These are phyloP conservation scores for Pheucticus melanocephalus DNA, from an alignment of 2,113 vertebrate genomes.

Conservation along the genomic window DNA sequence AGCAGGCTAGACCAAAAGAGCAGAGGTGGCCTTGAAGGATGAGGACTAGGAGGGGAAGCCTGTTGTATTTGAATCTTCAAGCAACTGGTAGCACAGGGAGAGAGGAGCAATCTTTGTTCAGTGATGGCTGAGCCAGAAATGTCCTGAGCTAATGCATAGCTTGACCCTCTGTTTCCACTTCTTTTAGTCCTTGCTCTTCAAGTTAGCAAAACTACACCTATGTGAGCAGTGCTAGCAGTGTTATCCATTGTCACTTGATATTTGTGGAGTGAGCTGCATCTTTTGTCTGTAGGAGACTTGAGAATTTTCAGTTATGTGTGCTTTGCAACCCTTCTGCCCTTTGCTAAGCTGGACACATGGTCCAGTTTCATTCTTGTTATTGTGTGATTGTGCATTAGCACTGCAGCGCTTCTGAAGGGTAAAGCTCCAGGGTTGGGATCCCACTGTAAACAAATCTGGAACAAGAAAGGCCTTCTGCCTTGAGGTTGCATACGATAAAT, in stretches of 20 bases:
- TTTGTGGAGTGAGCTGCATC: not conserved
- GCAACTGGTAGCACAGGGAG: not conserved
- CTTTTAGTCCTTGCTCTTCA: not conserved
- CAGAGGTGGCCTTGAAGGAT: not conserved
- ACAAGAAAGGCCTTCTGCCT: not conserved
- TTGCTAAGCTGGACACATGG: not conserved
- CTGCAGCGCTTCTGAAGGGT: not conserved
- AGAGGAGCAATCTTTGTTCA: not conserved
- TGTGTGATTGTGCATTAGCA: not conserved
- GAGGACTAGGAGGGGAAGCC: not conserved
- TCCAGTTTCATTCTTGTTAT: not conserved
- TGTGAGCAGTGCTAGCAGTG: not conserved
- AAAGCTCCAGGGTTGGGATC: not conserved
- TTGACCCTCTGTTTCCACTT: not conserved
- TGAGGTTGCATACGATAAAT: accelerated
- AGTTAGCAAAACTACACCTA: not conserved
- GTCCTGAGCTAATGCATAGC: not conserved
- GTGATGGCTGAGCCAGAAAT: not conserved
- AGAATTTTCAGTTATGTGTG: not conserved
- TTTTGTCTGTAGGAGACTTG: not conserved
- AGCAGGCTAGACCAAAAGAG: not conserved
- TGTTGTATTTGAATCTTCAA: not conserved
- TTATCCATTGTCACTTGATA: not conserved
- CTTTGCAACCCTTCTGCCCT: not conserved
- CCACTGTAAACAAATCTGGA: not conserved